These are phyloP conservation scores for Phasia obesa DNA, from an alignment of 2,888 invertebrate genomes.

Conservation along the genomic window DNA sequence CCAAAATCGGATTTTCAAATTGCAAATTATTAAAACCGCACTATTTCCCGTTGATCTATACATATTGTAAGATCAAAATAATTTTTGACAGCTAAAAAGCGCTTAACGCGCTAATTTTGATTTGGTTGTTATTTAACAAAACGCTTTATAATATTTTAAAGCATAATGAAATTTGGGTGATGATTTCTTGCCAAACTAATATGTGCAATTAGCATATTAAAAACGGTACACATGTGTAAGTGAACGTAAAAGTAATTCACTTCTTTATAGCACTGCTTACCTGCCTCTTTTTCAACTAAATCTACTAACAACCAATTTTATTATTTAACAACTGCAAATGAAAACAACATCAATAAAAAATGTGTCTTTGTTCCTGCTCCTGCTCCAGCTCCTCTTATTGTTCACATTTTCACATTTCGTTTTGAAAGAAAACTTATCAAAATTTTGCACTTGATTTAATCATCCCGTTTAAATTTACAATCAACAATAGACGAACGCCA, in stretches of 20 bases:
- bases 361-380: slow-evolving; percentile 18
- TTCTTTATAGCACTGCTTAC: slow-evolving; percentile 11
- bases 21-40: too few relatives aligned
- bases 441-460: slow-evolving; percentile 68
- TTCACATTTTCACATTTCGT: not conserved
- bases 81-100: too few relatives aligned
- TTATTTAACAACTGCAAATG: slow-evolving; percentile 44
- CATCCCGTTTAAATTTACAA: slow-evolving; percentile 56
- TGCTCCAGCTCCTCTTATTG: slow-evolving; percentile 8
- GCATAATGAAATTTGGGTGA: too few relatives aligned
- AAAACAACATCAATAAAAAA: slow-evolving; percentile 27
- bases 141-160: too few relatives aligned
- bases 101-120: too few relatives aligned
- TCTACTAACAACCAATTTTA: slow-evolving; percentile 60
- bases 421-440: slow-evolving; percentile 59
- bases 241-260: not conserved
- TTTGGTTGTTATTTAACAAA: too few relatives aligned
- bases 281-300: not conserved
- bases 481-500: slow-evolving; percentile 24
- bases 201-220: too few relatives aligned
- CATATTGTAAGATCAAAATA: too few relatives aligned
- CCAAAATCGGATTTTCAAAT: too few relatives aligned
- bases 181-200: too few relatives aligned
- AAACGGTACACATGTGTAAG: too few relatives aligned
- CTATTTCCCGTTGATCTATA: too few relatives aligned